Percentiles rank a stretch among this genome's conserved stretches.
These are phyloP conservation scores for Panulirus ornatus DNA, from an alignment of 1,140 invertebrate species.

Conservation along the genomic window DNA sequence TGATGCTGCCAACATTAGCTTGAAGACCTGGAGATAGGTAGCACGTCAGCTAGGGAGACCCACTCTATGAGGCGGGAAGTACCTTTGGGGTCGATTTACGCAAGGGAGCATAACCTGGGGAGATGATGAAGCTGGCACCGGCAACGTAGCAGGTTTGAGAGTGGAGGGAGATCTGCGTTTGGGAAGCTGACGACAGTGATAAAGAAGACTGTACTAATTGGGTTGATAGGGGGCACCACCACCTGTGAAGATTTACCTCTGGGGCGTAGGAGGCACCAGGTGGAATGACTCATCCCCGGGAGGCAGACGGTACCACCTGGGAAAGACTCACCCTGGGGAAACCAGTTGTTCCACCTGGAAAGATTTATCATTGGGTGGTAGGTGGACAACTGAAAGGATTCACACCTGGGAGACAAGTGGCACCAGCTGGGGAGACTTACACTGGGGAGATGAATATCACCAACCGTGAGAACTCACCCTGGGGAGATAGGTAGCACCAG, in stretches of 20 bases:
- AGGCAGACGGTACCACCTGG: too few species aligned
- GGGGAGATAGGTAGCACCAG: constrained; percentile 40
- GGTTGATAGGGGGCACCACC: too few species aligned
- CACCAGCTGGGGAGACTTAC: not conserved
- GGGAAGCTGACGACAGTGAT: not conserved
- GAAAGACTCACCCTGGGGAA: not conserved
- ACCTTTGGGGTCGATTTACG: too few species aligned
- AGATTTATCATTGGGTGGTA: not conserved
- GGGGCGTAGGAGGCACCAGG: not conserved
- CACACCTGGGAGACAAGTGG: not conserved
- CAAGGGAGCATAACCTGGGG: too few species aligned
- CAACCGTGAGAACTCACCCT: constrained; percentile 35
- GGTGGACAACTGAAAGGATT: not conserved
- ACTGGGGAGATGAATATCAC: too few species aligned
- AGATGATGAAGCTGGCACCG: too few species aligned
- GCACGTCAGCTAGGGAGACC: too few species aligned
- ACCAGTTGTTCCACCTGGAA: not conserved
- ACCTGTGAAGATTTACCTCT: not conserved
- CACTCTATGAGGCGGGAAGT: too few species aligned
- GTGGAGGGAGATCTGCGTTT: not conserved
- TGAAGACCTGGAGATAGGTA: too few species aligned
- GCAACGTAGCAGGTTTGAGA: too few species aligned
- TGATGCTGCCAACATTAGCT: too few species aligned
- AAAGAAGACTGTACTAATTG: not conserved
- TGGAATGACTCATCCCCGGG: not conserved